phyloP scores from a whole-genome alignment of 2,888 invertebrate genomes.

The Strigamia crassipes region DNA sequence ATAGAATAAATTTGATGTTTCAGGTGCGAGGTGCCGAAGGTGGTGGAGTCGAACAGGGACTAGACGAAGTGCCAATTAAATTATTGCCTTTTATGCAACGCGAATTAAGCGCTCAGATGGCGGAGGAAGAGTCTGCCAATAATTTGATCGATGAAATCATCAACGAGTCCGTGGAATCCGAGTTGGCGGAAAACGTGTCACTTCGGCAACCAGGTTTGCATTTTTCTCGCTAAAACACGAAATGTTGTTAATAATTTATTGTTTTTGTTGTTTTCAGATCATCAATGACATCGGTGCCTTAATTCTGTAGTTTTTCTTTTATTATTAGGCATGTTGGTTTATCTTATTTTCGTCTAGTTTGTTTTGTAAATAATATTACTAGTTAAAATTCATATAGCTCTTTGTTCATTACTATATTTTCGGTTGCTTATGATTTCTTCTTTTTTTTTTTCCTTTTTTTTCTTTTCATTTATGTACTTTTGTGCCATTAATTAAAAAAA shows the following conservation, averaged over 20 bases:
- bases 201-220: constrained; percentile 31
- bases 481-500: background rate
- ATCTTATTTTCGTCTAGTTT: background rate
- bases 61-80: constrained; percentile 51
- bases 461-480: background rate
- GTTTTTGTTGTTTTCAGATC: background rate
- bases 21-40: background rate
- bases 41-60: constrained; percentile 45
- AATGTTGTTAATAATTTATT: background rate
- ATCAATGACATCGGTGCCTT: constrained; percentile 21
- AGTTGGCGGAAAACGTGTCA: constrained; percentile 37
- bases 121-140: constrained; percentile 25
- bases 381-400: background rate
- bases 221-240: background rate
- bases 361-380: background rate
- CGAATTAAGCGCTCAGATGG: background rate
- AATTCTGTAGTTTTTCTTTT: background rate
- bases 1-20: background rate
- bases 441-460: too few species aligned
- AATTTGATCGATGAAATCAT: constrained; percentile 36
- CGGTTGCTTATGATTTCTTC: background rate
- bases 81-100: constrained; percentile 38
- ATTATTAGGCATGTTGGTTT: background rate
- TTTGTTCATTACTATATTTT: background rate
- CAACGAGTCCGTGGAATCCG: constrained; percentile 39